phyloP scores from a whole-genome alignment of 2,797 vertebrate species.

The Onychomys leucogaster region DNA sequence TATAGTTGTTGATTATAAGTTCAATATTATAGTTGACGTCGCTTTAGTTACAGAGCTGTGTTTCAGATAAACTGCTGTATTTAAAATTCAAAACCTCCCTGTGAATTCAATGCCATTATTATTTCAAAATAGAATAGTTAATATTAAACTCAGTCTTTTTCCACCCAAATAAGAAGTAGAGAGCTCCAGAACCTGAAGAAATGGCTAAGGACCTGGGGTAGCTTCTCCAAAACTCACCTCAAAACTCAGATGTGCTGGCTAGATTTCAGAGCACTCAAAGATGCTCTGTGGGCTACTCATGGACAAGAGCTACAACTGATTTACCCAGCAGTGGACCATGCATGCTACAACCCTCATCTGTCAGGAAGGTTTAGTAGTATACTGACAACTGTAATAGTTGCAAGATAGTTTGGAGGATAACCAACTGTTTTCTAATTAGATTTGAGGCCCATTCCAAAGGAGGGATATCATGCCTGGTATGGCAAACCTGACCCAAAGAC shows the following conservation, averaged over 20 bases:
- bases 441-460: neutral
- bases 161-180: neutral
- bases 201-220: neutral
- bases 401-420: neutral
- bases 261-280: neutral
- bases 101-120: neutral
- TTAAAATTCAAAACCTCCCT: neutral
- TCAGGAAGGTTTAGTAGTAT: neutral
- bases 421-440: neutral
- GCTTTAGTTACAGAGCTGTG: neutral
- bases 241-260: neutral
- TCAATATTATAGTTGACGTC: neutral
- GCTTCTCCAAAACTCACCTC: neutral
- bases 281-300: neutral
- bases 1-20: neutral
- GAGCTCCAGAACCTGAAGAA: neutral
- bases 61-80: neutral
- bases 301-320: neutral
- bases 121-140: slow-evolving; percentile 26
- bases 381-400: neutral
- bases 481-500: neutral
- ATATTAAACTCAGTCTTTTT: neutral
- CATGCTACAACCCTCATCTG: neutral
- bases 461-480: neutral
- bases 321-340: neutral